A percentile compares a stretch with the other conserved stretches of the same genome.
These are phyloP conservation scores for Calameuta pallipes DNA, from an alignment of 2,888 invertebrate species.

Conservation along the genomic window DNA sequence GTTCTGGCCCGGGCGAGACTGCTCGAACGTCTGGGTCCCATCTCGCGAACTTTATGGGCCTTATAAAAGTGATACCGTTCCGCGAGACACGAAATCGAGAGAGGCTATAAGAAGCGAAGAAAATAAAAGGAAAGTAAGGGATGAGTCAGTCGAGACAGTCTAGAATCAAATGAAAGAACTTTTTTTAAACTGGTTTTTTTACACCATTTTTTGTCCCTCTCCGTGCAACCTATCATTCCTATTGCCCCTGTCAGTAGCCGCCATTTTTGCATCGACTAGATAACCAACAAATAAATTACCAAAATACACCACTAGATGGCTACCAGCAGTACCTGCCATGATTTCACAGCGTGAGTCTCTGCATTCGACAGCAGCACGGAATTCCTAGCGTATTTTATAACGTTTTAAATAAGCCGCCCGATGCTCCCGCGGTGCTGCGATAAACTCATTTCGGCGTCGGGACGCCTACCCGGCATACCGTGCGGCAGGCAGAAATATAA, in stretches of 20 bases:
- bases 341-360: background rate
- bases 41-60: conserved; percentile 56
- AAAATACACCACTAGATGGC: background rate
- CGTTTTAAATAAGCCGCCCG: background rate
- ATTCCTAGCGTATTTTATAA: background rate
- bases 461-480: background rate
- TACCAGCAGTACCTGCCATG: background rate
- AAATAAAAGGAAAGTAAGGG: background rate
- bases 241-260: background rate
- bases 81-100: conserved; percentile 21
- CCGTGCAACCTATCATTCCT: background rate
- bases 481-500: background rate
- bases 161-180: background rate
- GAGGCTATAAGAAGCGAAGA: background rate
- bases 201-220: background rate
- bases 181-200: background rate
- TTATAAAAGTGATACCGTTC: conserved; percentile 59
- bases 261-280: background rate
- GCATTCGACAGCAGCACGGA: background rate
- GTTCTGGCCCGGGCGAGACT: conserved; percentile 33
- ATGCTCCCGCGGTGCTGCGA: background rate
- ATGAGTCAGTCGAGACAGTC: background rate
- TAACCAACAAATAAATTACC: background rate
- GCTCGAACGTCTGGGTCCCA: conserved; percentile 31
- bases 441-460: background rate